A percentile compares a stretch with the other conserved stretches of the same genome.
Conservation (phyloP, 2,888 invertebrate species). For the Patella ulyssiponensis region DNA sequence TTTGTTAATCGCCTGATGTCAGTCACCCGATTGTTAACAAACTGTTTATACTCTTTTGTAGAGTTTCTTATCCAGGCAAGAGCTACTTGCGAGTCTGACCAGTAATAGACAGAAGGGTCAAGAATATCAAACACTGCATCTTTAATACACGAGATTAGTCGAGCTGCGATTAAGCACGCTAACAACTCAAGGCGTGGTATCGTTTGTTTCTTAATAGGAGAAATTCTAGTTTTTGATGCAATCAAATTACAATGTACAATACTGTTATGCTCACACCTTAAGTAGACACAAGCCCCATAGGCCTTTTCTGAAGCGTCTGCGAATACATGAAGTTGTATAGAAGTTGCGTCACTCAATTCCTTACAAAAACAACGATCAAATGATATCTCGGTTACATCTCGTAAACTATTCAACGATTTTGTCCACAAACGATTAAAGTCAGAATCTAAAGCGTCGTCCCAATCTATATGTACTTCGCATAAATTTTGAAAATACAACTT, state of each 20-base stretch:
- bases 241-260: not conserved
- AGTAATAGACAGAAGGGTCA: not conserved
- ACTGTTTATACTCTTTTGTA: not conserved
- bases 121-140: not conserved
- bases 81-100: not conserved
- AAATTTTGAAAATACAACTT: not conserved
- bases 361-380: not conserved
- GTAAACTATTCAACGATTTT: not conserved
- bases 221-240: not conserved
- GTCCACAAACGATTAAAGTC: not conserved
- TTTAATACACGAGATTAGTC: not conserved
- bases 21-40: not conserved
- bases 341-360: not conserved
- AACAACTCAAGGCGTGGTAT: not conserved
- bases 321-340: not conserved
- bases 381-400: not conserved
- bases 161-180: not conserved
- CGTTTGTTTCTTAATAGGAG: not conserved
- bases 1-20: not conserved
- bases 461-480: not conserved
- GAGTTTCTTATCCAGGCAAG: not conserved
- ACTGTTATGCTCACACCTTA: not conserved
- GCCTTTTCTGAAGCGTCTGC: not conserved
- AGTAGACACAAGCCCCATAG: not conserved
- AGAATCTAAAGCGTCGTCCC: not conserved